A percentile compares a stretch with the other conserved stretches of the same genome.
phyloP scores from a whole-genome alignment of 2,888 invertebrate species.

The Apoda limacodes region DNA sequence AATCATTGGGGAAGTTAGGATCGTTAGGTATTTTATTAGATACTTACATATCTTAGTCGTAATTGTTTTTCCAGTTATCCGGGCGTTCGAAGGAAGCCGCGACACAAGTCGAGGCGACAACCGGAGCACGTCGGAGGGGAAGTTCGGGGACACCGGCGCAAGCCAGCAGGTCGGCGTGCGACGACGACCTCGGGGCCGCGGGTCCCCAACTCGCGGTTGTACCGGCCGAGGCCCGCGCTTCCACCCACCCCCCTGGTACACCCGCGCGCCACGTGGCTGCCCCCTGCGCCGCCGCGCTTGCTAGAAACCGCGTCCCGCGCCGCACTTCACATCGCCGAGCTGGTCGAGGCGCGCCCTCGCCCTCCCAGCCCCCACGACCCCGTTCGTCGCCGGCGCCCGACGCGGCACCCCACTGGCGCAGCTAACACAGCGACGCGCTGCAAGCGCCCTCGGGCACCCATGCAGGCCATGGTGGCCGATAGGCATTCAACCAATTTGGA shows the following conservation, averaged over 20 bases:
- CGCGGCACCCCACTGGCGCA: conserved; percentile 4
- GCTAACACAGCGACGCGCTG: background rate
- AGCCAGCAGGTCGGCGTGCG: conserved; percentile 27
- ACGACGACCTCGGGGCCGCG: conserved; percentile 6
- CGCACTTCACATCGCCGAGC: conserved; percentile 22
- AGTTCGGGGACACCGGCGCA: conserved; percentile 19
- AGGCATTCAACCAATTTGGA: conserved; percentile 68
- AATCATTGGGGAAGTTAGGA: too few relatives aligned
- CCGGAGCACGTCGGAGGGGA: conserved; percentile 16
- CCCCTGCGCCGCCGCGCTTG: conserved; percentile 24
- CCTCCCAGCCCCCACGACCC: conserved; percentile 2
- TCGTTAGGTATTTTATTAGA: too few relatives aligned
- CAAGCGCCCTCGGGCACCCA: conserved; percentile 8
- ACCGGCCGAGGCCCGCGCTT: conserved; percentile 30
- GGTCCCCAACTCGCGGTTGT: conserved; percentile 48
- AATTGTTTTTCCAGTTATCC: too few relatives aligned
- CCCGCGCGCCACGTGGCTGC: conserved; percentile 27
- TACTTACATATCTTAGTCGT: too few relatives aligned
- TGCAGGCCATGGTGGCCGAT: conserved; percentile 29
- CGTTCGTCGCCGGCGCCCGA: conserved; percentile 3
- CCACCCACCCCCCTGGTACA: conserved; percentile 23
- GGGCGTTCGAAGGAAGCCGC: conserved; percentile 18
- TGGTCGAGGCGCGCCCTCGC: conserved; percentile 11
- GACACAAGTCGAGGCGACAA: conserved; percentile 12
- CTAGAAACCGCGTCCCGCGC: conserved; percentile 26